Percentiles rank a stretch among this genome's conserved stretches.
Conservation (phyloP, 2,113 vertebrate genomes). For the Brachypteracias leptosomus region DNA sequence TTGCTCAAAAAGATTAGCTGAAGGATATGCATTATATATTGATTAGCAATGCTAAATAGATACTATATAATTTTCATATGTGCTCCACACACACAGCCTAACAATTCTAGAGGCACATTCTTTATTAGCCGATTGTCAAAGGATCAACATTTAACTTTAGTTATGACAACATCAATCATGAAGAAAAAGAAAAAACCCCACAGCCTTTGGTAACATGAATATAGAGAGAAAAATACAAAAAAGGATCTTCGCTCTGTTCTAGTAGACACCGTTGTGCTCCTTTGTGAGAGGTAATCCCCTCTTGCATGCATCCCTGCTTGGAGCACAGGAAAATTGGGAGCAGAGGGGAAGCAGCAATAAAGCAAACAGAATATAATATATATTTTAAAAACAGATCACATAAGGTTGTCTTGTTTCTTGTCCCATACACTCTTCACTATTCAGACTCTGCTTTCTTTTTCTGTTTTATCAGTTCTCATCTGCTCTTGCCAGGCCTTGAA, state of each 20-base stretch:
- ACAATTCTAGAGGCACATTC: neutral
- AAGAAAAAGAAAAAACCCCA: neutral
- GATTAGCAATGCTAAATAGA: conserved; percentile 60
- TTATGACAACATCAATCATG: neutral
- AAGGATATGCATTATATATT: conserved; percentile 36
- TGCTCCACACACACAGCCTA: neutral
- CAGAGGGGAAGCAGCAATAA: neutral
- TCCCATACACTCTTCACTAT: neutral
- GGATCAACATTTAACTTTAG: conserved; percentile 21
- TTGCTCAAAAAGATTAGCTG: conserved; percentile 75
- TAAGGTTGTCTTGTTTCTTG: neutral
- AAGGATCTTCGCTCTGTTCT: neutral
- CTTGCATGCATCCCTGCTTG: neutral
- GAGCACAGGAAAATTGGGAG: neutral
- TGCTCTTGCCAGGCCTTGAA: neutral
- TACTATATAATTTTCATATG: neutral
- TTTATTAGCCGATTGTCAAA: neutral
- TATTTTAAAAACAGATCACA: conserved; percentile 41
- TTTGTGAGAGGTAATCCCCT: conserved; percentile 31
- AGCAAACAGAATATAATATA: neutral
- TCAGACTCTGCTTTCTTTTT: neutral
- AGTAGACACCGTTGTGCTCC: neutral
- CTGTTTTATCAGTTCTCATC: neutral
- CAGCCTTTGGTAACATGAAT: neutral
- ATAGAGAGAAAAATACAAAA: neutral